Evolutionary conservation across 2,797 vertebrate species (phyloP).

Genomic region (Synanceia verrucosa): DNA sequence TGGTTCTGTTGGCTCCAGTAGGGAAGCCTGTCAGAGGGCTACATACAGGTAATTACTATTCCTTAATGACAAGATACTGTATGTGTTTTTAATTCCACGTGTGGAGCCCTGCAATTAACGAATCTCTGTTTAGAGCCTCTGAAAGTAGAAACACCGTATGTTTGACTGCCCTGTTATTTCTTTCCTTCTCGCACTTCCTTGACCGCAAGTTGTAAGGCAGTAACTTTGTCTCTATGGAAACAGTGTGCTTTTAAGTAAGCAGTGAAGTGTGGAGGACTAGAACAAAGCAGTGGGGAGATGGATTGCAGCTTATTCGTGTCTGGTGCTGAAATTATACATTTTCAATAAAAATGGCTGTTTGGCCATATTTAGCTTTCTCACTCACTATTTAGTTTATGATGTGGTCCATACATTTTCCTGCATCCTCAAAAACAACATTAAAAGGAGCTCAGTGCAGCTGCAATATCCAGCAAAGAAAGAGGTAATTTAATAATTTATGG

Average conservation of each 20-base stretch:
- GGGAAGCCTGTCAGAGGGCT: not conserved
- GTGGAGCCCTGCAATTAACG: not conserved
- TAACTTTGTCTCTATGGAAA: conserved; percentile 61
- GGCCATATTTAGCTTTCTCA: not conserved
- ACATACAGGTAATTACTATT: not conserved
- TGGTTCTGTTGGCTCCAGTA: too few relatives aligned
- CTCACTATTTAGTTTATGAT: not conserved
- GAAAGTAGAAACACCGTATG: not conserved
- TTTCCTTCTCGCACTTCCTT: conserved; percentile 6
- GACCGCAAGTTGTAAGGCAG: conserved; percentile 44
- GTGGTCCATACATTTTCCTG: not conserved
- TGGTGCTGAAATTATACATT: conserved; percentile 23
- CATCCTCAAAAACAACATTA: not conserved
- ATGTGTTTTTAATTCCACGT: not conserved
- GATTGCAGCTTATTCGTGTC: conserved; percentile 17
- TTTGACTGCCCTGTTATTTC: conserved; percentile 26
- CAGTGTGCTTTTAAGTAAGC: conserved; percentile 29
- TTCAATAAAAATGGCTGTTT: conserved; percentile 4
- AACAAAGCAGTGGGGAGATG: conserved; percentile 25
- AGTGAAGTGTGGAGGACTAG: conserved; percentile 12
- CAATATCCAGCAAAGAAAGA: not conserved
- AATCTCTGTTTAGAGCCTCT: not conserved
- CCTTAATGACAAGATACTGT: not conserved
- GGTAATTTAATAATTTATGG: not conserved
- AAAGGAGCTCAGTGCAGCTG: not conserved